Conservation (phyloP, 2,113 vertebrate genomes). For the Saguinus imperator region DNA sequence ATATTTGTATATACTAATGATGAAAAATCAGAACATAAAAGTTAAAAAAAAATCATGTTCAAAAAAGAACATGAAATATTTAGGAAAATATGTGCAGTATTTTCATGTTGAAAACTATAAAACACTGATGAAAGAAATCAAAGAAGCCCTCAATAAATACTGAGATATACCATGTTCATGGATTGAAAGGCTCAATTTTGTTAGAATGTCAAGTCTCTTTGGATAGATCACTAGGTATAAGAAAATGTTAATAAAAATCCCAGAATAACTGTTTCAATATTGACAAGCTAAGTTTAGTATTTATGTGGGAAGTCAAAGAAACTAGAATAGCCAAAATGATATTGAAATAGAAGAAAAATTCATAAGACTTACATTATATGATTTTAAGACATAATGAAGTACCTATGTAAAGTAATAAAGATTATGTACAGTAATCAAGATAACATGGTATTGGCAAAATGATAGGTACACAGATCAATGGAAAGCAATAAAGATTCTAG, state of each 20-base stretch:
- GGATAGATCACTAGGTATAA: not conserved
- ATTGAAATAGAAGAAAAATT: conserved; percentile 12
- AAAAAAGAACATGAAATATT: not conserved
- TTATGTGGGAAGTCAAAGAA: not conserved
- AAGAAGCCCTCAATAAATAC: conserved; percentile 27
- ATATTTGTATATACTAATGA: not conserved
- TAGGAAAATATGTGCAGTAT: not conserved
- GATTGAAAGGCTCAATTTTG: not conserved
- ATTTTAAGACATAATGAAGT: not conserved
- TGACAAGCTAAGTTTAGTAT: not conserved
- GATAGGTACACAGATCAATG: not conserved
- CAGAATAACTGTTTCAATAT: not conserved
- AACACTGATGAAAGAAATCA: not conserved
- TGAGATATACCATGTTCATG: not conserved
- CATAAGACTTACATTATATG: not conserved
- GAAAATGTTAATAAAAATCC: not conserved
- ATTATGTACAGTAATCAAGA: not conserved
- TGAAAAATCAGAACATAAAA: not conserved
- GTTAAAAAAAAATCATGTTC: not conserved
- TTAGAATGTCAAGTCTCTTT: not conserved
- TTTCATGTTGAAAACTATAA: not conserved
- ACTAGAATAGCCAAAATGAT: not conserved
- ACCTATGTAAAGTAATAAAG: not conserved
- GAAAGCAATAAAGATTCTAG: not conserved
- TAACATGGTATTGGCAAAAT: not conserved